Evolutionary conservation across 2,888 invertebrate species (phyloP), one percentile per base, ranked within the genome.

Genomic region (Gymnosoma rotundatum): DNA sequence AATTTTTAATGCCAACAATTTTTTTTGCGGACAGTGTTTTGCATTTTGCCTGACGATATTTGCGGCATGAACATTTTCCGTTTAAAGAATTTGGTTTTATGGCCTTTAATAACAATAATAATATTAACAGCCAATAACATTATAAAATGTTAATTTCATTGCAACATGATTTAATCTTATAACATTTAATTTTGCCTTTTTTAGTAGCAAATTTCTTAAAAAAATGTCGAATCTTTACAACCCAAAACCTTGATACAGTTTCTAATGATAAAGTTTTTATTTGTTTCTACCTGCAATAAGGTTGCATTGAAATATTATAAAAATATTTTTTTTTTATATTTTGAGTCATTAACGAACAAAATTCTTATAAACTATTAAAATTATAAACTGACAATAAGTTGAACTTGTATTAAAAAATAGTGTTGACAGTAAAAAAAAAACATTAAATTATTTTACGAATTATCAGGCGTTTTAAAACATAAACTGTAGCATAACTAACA

Each of bases 241-340:
- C n/a, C n/a, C 21, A 58, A 74, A 80, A 80, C 83, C 83, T 83
- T 83, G 83, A 76, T 83, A 79, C 32, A 76, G 61, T 80, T 79
- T 79, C 2, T 3, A 14, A 14, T 72, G 48, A 21, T 66, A 79
- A 63, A 78, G 38, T 73, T 32, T 32, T 52, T 21, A 64, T 45
- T 67, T 69, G 14, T 38, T 70, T 25, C 69, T 69, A 54, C 42
- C 52, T 61, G 61, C 61, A 32, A 20, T 52, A 54, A 69, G 69
- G 52, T 45, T 52, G n/a, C 50, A 42, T 5, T 32, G 8, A 42
- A 42, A 2, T 12, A 42, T 63, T 76, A 60, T 25, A 25, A 2
- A n/a, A 9, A 5, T 25, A 36, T 16, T 38, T 14, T 74, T 45
- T n/a, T 54, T 45, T 20, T 58, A 38, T 20, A 10, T 6, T 54